phyloP scores from a whole-genome alignment of 2,888 invertebrate species.

The Trachelus troglodyta region DNA sequence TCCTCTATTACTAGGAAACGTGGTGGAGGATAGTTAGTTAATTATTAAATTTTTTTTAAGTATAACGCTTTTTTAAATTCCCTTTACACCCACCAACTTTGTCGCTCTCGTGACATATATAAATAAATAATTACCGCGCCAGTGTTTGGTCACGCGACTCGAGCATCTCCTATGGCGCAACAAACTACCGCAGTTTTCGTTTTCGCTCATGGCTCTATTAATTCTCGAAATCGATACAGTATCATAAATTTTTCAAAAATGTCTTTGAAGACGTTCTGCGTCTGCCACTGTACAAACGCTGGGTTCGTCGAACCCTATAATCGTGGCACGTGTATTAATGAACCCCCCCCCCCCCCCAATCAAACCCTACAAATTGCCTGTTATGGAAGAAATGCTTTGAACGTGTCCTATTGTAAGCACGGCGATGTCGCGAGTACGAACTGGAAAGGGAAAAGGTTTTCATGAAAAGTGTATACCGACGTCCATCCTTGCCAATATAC shows the following conservation, averaged over 20 bases:
- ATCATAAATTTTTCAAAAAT: neutral
- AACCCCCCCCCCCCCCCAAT: neutral
- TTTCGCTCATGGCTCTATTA: neutral
- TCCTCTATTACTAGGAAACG: too few relatives aligned
- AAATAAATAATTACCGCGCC: slow-evolving; percentile 15
- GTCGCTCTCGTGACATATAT: neutral
- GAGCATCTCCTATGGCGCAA: neutral
- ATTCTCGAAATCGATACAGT: neutral
- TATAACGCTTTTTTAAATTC: neutral
- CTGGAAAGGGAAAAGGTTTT: neutral
- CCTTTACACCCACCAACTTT: neutral
- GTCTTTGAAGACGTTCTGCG: neutral
- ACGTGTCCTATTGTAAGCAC: neutral
- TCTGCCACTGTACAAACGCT: neutral
- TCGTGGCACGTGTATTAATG: neutral
- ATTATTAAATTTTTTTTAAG: neutral
- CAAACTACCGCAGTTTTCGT: neutral
- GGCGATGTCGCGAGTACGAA: neutral
- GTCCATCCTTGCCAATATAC: neutral
- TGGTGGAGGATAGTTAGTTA: neutral
- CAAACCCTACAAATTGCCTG: neutral
- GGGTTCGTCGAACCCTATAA: neutral
- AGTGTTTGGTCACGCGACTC: slow-evolving; percentile 14
- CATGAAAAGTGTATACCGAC: neutral
- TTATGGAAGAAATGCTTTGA: neutral